These are phyloP conservation scores for Mylabris sibirica DNA, from an alignment of 2,888 invertebrate genomes.

Conservation along the genomic window DNA sequence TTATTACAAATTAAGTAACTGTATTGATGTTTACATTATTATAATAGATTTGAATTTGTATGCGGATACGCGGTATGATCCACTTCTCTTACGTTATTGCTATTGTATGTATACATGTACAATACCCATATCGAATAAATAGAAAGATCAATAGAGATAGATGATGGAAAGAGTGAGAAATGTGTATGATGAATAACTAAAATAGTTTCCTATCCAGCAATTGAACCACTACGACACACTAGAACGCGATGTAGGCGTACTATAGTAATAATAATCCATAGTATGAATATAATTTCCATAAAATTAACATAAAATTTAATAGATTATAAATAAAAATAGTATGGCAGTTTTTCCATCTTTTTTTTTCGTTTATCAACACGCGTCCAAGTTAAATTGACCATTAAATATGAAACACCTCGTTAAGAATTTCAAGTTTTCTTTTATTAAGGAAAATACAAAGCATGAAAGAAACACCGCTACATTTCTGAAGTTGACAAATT, in stretches of 20 bases:
- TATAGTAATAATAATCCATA: slow-evolving; percentile 21
- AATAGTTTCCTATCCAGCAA: not conserved
- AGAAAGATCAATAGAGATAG: too few species aligned
- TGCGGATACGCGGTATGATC: slow-evolving; percentile 32
- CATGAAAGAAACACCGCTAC: not conserved
- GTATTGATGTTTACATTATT: slow-evolving; percentile 18
- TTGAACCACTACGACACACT: not conserved
- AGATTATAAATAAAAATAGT: slow-evolving; percentile 4
- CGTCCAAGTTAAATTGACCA: not conserved
- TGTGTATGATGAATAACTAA: not conserved
- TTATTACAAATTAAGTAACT: not conserved
- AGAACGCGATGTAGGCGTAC: slow-evolving; percentile 26
- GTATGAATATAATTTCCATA: slow-evolving; percentile 2
- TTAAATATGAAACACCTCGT: slow-evolving; percentile 3
- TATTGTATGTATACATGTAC: not conserved
- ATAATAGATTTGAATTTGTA: slow-evolving; percentile 27
- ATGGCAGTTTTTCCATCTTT: not conserved
- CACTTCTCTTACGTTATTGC: not conserved
- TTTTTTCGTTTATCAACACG: not conserved
- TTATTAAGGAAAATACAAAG: not conserved
- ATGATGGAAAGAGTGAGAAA: not conserved
- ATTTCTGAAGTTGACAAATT: too few species aligned
- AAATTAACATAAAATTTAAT: slow-evolving; percentile 4
- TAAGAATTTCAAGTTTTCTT: not conserved
- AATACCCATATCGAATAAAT: not conserved